Evolutionary conservation across 2,888 invertebrate genomes (phyloP).

Genomic region (Tipula confusa): DNA sequence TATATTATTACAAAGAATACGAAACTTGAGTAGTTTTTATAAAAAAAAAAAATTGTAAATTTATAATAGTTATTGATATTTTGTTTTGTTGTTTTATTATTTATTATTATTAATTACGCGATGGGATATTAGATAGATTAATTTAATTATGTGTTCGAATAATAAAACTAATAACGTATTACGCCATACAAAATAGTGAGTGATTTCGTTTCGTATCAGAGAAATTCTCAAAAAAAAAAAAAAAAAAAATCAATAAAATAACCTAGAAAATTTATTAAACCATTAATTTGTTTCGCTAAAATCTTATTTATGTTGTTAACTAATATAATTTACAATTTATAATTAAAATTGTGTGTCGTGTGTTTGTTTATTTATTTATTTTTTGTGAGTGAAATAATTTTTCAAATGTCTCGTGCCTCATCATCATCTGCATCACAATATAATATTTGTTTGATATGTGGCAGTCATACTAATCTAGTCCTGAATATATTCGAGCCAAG

Average conservation of each 20-base stretch:
- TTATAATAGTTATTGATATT: no score
- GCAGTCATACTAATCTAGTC: conserved; percentile 48
- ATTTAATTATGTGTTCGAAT: not conserved
- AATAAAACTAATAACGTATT: not conserved
- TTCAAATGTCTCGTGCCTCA: conserved; percentile 29
- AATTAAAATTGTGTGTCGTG: not conserved
- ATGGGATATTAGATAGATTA: not conserved
- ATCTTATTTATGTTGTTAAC: not conserved
- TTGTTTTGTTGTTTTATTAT: not conserved
- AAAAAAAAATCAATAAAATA: not conserved
- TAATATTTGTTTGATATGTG: conserved; percentile 49
- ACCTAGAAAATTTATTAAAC: not conserved
- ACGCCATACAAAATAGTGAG: not conserved
- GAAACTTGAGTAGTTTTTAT: not conserved
- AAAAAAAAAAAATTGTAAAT: no score
- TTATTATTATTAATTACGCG: not conserved
- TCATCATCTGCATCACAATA: conserved; percentile 28
- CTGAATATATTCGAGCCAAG: conserved; percentile 50
- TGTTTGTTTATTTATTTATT: not conserved
- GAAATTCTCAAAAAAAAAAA: not conserved
- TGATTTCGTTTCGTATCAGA: not conserved
- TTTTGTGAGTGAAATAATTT: not conserved
- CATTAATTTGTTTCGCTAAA: not conserved
- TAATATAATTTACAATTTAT: not conserved
- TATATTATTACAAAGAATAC: not conserved